These are phyloP conservation scores for Poliocrania exsul DNA, from an alignment of 2,797 vertebrate genomes.

Conservation along the genomic window DNA sequence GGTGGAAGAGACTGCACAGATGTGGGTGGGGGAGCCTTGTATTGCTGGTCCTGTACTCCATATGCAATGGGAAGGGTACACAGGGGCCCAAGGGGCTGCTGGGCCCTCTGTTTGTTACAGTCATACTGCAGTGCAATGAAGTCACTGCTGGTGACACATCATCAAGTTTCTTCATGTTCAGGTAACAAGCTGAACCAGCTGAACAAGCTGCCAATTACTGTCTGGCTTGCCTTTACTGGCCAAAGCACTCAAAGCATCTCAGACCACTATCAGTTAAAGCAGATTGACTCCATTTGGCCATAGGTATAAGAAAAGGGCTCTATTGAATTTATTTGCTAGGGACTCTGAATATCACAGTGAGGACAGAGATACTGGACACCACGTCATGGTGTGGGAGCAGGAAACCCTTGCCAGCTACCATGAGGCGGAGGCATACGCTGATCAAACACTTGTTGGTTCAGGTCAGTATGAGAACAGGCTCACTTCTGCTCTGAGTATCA, in stretches of 20 bases:
- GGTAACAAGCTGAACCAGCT: neutral
- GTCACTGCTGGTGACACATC: neutral
- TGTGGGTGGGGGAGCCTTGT: neutral
- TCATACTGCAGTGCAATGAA: neutral
- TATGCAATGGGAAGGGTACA: neutral
- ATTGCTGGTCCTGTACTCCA: neutral
- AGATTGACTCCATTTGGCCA: neutral
- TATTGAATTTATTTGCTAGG: constrained; percentile 46
- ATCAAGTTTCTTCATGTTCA: neutral
- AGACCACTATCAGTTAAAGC: neutral
- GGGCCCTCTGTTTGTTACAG: neutral
- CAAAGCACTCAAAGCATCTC: accelerated
- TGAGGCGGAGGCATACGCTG: constrained; percentile 18
- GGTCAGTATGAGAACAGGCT: constrained; percentile 33
- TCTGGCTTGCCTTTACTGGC: neutral
- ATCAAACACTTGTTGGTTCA: constrained; percentile 62
- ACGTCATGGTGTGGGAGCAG: neutral
- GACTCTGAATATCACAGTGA: constrained; percentile 52
- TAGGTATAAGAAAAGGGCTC: neutral
- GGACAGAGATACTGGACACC: constrained; percentile 36
- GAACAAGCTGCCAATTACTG: neutral
- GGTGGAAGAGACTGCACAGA: neutral
- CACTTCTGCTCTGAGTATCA: neutral
- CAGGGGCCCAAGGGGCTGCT: neutral
- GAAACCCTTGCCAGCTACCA: constrained; percentile 21